Conservation (phyloP, 2,888 invertebrate genomes). For the Phragmatobia fuliginosa region DNA sequence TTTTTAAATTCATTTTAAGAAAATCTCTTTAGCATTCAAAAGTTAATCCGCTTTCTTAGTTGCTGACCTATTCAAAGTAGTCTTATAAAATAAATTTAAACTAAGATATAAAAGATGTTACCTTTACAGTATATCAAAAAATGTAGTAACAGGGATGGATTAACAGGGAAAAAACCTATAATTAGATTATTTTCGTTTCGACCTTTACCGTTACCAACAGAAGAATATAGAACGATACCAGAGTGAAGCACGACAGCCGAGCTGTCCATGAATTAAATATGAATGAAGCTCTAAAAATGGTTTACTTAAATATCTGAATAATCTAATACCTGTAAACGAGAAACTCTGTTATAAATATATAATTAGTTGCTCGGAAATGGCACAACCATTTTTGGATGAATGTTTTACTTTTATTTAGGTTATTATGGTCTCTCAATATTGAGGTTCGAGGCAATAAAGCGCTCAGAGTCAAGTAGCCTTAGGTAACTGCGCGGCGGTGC, state of each 20-base stretch:
- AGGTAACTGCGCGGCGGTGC: too few species aligned
- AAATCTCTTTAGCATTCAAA: too few species aligned
- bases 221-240: background rate
- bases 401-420: background rate
- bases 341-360: background rate
- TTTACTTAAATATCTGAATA: slow-evolving; percentile 13
- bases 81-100: background rate
- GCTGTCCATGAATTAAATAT: slow-evolving; percentile 18
- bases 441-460: too few species aligned
- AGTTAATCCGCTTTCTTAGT: too few species aligned
- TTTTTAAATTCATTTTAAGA: too few species aligned
- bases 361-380: background rate
- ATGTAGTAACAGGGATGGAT: background rate
- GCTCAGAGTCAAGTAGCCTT: too few species aligned
- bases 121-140: background rate
- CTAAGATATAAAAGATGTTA: too few species aligned
- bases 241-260: slow-evolving; percentile 16
- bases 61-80: too few species aligned
- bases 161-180: too few species aligned
- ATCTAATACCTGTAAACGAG: slow-evolving; percentile 5
- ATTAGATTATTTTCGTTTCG: background rate
- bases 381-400: background rate
- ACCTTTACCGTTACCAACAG: background rate
- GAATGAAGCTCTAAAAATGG: slow-evolving; percentile 14
- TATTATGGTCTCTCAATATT: background rate